Percentiles rank a stretch among this genome's conserved stretches.
Conservation (phyloP, 2,797 vertebrate species). For the Pangasius mekongensis region DNA sequence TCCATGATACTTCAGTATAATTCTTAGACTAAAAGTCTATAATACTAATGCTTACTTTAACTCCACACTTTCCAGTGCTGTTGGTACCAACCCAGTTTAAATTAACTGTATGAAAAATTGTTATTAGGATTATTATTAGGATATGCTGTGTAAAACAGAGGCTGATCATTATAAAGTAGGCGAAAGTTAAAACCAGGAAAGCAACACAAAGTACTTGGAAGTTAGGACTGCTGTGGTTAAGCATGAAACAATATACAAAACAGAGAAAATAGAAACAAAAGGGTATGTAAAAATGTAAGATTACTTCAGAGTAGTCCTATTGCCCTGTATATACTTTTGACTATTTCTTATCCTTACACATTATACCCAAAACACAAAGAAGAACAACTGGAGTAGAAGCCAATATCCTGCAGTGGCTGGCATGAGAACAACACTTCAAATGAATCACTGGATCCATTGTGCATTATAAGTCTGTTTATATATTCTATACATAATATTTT, state of each 20-base stretch:
- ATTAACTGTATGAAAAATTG: neutral
- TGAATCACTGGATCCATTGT: neutral
- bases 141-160: neutral
- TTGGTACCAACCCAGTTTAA: neutral
- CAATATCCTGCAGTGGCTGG: neutral
- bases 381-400: neutral
- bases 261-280: neutral
- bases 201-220: neutral
- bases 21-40: neutral
- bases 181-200: neutral
- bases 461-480: neutral
- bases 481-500: neutral
- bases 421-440: conserved; percentile 17
- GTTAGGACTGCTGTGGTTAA: neutral
- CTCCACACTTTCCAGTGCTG: neutral
- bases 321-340: neutral
- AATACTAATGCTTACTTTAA: neutral
- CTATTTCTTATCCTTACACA: neutral
- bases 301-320: neutral
- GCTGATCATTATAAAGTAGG: neutral
- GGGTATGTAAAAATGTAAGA: neutral
- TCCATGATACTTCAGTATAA: neutral
- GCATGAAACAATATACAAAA: neutral
- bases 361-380: conserved; percentile 1
- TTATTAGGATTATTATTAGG: neutral